Evolutionary conservation across 2,888 invertebrate species (phyloP).

Genomic region (Xanthorhoe spadicearia): DNA sequence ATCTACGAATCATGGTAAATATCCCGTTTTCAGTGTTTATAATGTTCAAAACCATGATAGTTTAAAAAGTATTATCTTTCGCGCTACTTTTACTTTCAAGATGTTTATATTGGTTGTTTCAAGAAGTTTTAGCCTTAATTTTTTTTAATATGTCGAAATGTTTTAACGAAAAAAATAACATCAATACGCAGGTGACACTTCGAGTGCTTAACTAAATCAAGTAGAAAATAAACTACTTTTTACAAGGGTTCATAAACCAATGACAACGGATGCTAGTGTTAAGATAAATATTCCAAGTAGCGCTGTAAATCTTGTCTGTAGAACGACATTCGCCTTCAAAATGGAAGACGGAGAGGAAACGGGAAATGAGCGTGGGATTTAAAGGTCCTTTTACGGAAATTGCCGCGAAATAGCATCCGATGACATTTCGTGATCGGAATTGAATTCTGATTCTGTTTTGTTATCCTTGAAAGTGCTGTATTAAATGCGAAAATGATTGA

Average conservation of each 20-base stretch:
- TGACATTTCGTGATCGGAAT: constrained; percentile 26
- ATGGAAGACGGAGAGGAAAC: constrained; percentile 19
- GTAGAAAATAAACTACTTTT: too few relatives aligned
- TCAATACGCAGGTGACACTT: too few relatives aligned
- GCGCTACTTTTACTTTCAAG: too few relatives aligned
- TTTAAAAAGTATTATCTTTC: too few relatives aligned
- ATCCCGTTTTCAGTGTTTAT: too few relatives aligned
- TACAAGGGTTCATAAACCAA: background rate
- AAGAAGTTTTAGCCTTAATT: too few relatives aligned
- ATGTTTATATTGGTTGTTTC: too few relatives aligned
- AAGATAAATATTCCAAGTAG: background rate
- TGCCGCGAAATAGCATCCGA: constrained; percentile 24
- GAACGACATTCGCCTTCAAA: constrained; percentile 2
- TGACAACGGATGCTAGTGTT: background rate
- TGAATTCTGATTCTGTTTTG: constrained; percentile 11
- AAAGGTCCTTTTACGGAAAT: constrained; percentile 29
- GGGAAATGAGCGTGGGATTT: constrained; percentile 23
- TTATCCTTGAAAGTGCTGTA: background rate
- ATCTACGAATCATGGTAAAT: too few relatives aligned
- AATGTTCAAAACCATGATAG: too few relatives aligned
- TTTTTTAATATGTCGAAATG: too few relatives aligned
- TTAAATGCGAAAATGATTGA: background rate
- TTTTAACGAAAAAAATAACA: too few relatives aligned
- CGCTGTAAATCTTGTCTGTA: background rate
- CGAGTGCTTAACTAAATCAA: too few relatives aligned